Percentiles rank a stretch among this genome's conserved stretches.
Evolutionary conservation across 2,888 invertebrate genomes (phyloP).

Genomic region (Bombyx huttoni): DNA sequence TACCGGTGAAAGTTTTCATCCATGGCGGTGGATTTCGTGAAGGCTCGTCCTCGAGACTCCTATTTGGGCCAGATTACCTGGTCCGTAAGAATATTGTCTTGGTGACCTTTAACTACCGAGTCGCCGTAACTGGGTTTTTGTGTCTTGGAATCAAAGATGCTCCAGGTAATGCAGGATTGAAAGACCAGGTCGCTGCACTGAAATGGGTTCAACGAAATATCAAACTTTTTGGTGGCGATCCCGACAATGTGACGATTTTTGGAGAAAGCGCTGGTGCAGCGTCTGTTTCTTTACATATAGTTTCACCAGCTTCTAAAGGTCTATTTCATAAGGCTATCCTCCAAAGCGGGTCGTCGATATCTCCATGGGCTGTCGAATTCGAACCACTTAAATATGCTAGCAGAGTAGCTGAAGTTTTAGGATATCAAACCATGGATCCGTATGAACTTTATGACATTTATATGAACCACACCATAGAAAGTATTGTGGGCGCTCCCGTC

Average conservation of each 20-base stretch:
- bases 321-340: slow-evolving; percentile 23
- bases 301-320: slow-evolving; percentile 21
- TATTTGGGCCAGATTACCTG: slow-evolving; percentile 13
- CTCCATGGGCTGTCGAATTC: slow-evolving; percentile 16
- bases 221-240: slow-evolving; percentile 24
- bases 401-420: slow-evolving; percentile 10
- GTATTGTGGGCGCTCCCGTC: slow-evolving; percentile 1
- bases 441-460: slow-evolving; percentile 2
- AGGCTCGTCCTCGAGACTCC: slow-evolving; percentile 10
- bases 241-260: slow-evolving; percentile 25
- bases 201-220: slow-evolving; percentile 26
- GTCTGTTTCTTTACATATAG: slow-evolving; percentile 20
- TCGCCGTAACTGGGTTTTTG: slow-evolving; percentile 21
- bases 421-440: slow-evolving; percentile 2
- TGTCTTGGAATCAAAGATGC: slow-evolving; percentile 25
- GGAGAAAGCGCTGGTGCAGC: slow-evolving; percentile 26
- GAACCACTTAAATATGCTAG: slow-evolving; percentile 14
- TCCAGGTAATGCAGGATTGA: slow-evolving; percentile 27
- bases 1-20: slow-evolving; percentile 21
- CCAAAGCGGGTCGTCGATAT: slow-evolving; percentile 25
- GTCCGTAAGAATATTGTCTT: slow-evolving; percentile 13
- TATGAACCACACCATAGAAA: slow-evolving; percentile 1
- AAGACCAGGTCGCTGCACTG: slow-evolving; percentile 26
- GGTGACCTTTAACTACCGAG: slow-evolving; percentile 24
- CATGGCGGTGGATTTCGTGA: slow-evolving; percentile 22